Conservation (phyloP, 2,113 vertebrate species). For the Pollachius pollachius region DNA sequence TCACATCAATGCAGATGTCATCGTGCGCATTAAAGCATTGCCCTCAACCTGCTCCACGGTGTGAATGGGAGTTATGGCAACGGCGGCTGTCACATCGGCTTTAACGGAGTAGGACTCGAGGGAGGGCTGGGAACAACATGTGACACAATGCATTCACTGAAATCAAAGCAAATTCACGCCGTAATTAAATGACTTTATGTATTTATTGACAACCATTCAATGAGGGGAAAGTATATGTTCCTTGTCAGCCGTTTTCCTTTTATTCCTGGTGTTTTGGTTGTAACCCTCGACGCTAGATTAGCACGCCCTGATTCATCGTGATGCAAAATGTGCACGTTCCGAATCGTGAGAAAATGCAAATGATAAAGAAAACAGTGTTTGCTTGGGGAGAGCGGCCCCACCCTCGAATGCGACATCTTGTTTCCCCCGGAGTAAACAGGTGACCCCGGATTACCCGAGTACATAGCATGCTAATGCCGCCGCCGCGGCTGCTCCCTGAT, state of each 20-base stretch:
- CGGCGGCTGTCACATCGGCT: slow-evolving; percentile 69
- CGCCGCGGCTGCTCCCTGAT: slow-evolving; percentile 8
- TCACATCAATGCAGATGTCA: slow-evolving; percentile 72
- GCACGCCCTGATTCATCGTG: slow-evolving; percentile 33
- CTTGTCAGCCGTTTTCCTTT: slow-evolving; percentile 14
- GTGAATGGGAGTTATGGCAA: slow-evolving; percentile 67
- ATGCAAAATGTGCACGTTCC: slow-evolving; percentile 33
- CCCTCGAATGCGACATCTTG: too few species aligned
- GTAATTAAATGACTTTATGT: slow-evolving; percentile 45
- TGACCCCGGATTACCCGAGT: too few species aligned
- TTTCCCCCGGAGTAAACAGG: too few species aligned
- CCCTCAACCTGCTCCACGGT: slow-evolving; percentile 65
- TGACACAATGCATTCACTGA: slow-evolving; percentile 51
- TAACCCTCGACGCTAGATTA: slow-evolving; percentile 31
- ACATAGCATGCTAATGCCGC: slow-evolving; percentile 8
- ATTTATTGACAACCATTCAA: slow-evolving; percentile 60
- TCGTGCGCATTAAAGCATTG: slow-evolving; percentile 57
- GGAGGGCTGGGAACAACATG: slow-evolving; percentile 65
- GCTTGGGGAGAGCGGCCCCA: too few species aligned
- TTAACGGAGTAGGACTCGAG: slow-evolving; percentile 52
- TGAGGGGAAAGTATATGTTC: slow-evolving; percentile 56
- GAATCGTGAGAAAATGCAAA: not conserved
- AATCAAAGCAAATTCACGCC: slow-evolving; percentile 58
- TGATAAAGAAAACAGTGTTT: not conserved
- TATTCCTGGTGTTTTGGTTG: slow-evolving; percentile 10